Base-by-base conservation (phyloP, 2,113 vertebrate genomes). In the Aphyosemion australe region DNA sequence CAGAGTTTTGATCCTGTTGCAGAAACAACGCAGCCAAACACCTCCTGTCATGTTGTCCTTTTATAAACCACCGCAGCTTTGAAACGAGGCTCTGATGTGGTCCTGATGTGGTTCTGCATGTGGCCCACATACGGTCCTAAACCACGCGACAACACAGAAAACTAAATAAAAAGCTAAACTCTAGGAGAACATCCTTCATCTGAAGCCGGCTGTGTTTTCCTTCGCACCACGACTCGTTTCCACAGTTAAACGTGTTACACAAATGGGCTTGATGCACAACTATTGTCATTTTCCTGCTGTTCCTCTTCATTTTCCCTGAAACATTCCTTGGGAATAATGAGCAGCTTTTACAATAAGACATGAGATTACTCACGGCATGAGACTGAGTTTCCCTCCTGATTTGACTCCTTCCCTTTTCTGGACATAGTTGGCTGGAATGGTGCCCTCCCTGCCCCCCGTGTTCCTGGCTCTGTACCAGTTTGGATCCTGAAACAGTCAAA, bases 381-480 rank as follows among this genome's bases (percentile, higher is more conserved):
- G 95, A 89, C 97, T 99, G 74, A 99, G 96, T 64, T 99, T 99
- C 85, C 94, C 96, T 45, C 96, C 95, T 0, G 95, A 94, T 84
- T 98, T 98, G 74, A 98, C 95, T 12, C 97, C 97, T 88, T 98
- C 96, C 64, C 97, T 89, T 81, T 98, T 99, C 93, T 99, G 97
- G 53, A 99, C 97, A 5, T 99, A 99, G 92, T 99, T 99, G 34
- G 97, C 96, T 0, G 97, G 97, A 69, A 99, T 99, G 88, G 96
- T 98, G 13, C 97, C 97, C 71, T 98, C 97, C 63, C 93, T 93
- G 78, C 97, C 97, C 77, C 92, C 93, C 8, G 95, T 94, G 91
- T 98, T 99, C 76, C 94, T 98, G 1, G 97, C 97, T 93, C 95
- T 96, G 94, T 99, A 99, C 97, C 97, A 99, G 83, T 99, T 99